A percentile compares a stretch with the other conserved stretches of the same genome.
These are phyloP conservation scores for Leiothrix lutea DNA, from an alignment of 2,113 vertebrate species.

Conservation along the genomic window DNA sequence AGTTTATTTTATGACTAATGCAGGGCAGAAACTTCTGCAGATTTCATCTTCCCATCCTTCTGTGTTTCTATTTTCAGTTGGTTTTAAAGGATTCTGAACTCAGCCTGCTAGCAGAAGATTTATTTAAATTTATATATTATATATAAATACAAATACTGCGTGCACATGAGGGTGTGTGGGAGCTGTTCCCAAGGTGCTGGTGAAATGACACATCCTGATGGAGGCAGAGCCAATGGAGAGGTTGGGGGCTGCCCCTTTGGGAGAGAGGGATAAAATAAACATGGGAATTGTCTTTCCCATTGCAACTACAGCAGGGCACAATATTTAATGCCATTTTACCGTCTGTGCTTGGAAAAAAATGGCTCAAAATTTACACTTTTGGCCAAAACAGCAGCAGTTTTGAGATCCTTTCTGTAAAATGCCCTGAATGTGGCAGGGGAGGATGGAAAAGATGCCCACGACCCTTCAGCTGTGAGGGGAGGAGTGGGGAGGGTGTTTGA, in stretches of 20 bases:
- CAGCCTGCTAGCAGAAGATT: conserved; percentile 28
- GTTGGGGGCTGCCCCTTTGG: neutral
- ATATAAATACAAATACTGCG: neutral
- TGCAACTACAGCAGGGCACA: neutral
- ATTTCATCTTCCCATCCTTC: conserved; percentile 53
- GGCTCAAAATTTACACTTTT: neutral
- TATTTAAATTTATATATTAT: conserved; percentile 24
- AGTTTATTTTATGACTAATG: conserved; percentile 52
- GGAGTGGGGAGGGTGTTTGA: neutral
- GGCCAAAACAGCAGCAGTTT: neutral
- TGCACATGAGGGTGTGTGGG: neutral
- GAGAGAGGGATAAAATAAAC: neutral
- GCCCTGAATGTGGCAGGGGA: neutral
- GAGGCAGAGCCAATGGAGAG: neutral
- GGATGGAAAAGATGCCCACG: neutral
- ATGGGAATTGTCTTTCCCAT: neutral
- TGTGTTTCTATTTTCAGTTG: conserved; percentile 63
- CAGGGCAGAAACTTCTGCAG: conserved; percentile 30
- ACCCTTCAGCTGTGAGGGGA: neutral
- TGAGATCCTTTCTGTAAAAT: neutral
- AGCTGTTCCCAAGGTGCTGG: conserved; percentile 51
- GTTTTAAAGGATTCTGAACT: conserved; percentile 32
- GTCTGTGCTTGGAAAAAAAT: neutral
- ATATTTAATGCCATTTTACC: neutral
- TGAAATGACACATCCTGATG: neutral